Evolutionary conservation across 2,888 invertebrate species (phyloP), one percentile per base, ranked within the genome.

Genomic region (Axea sp.): DNA sequence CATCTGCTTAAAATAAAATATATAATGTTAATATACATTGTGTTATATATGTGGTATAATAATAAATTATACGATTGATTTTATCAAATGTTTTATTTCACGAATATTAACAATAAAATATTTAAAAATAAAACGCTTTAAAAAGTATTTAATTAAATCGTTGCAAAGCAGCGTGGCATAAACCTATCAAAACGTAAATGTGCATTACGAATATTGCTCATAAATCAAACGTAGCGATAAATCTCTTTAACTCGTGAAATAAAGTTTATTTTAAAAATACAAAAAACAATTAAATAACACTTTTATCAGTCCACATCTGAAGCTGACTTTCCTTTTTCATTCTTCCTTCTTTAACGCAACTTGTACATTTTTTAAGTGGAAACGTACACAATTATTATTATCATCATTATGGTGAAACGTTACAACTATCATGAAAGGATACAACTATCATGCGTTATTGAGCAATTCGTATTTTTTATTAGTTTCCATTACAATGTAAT

Each of bases 261-360:
- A 45, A 59, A 22, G 22, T 49, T 15, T 26, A 41, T 9, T 30
- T 26, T 19, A 49, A 49, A 53, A 47, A n/a, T 24, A 22, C 19
- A 19, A 37, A 31, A 57, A 53, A 51, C 64, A 72, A 62, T 72
- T 72, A 57, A 55, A 47, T 28, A 37, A 49, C 47, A 31, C 26
- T 62, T 71, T 71, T 71, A 71, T 71, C 64, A 43, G 55, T 47
- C 41, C 39, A 19, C 69, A 53, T 69, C 69, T 39, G 47, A 62
- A 26, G 5, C 12, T 57, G 5, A 14, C 24, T 62, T 49, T 49
- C 24, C 49, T 31, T 39, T 12, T 51, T 6, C 30, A 45, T 30
- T 8, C 26, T 19, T 3, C n/a, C 53, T 11, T 6, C 43, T 31
- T 17, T 35, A 37, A 28, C 39, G 12, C 15, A 26, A 30, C 59